phyloP scores from a whole-genome alignment of 2,888 invertebrate genomes.

The Matsumyia berberina region DNA sequence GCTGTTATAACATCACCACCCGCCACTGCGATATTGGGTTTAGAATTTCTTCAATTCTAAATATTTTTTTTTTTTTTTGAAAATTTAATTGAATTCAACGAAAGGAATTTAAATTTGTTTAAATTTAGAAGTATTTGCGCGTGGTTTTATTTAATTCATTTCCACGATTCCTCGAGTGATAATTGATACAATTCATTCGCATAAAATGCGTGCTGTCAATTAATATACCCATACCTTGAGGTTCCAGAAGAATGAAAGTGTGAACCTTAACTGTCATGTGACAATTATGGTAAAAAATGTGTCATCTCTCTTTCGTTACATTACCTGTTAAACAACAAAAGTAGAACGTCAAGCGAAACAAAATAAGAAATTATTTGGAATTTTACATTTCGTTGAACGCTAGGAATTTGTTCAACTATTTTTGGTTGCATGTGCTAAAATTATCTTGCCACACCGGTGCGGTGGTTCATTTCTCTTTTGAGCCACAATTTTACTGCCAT shows the following conservation, averaged over 20 bases:
- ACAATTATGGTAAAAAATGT: neutral
- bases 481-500: constrained; percentile 1
- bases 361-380: neutral
- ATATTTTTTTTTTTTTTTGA: neutral
- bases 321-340: neutral
- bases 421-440: constrained; percentile 18
- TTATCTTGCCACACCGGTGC: neutral
- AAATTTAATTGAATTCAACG: neutral
- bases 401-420: constrained; percentile 11
- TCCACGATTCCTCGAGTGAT: constrained; percentile 16
- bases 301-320: neutral
- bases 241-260: neutral
- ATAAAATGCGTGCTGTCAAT: constrained; percentile 10
- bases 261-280: constrained; percentile 3
- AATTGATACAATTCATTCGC: constrained; percentile 31
- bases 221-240: neutral
- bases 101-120: neutral
- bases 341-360: neutral
- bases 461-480: constrained; percentile 21
- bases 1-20: too few relatives aligned
- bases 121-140: neutral
- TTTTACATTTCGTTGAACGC: neutral
- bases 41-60: neutral
- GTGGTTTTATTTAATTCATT: constrained; percentile 23
- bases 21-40: neutral